Evolutionary conservation across 2,797 vertebrate species (phyloP), one percentile per base, ranked within the genome.

Genomic region (Anas bahamensis): DNA sequence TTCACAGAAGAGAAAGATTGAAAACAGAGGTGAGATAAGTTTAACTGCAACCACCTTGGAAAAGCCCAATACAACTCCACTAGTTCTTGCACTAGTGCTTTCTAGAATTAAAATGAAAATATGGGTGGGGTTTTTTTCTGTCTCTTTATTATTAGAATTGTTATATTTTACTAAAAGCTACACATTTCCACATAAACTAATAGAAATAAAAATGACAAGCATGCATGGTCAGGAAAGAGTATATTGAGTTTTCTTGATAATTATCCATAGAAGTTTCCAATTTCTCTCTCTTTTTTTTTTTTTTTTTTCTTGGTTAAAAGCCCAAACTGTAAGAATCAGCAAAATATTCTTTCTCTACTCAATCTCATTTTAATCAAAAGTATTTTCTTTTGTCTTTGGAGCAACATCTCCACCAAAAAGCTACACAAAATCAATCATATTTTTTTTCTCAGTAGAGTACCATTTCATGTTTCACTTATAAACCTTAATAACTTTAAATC

Each of bases 381-480:
- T 41, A 16, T 39, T 93, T 85, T 57, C 33, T 56, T 83, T 78
- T 77, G 31, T 37, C 66, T 88, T 76, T 79, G n/a, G 31, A 88
- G 79, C 19, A 91, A 28, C 5, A 4, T 94, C 84, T 94, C 70
- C 21, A 39, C 70, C 46, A 87, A 94, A 89, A 80, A 68, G 11
- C 28, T 90, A 44, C 55, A 56, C 33, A 92, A 95, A 94, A 96
- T 70, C 91, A 79, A 61, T 72, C 24, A 29, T 4, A 65, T 69
- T 74, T 4, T 44, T 44, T 93, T 78, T 78, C 64, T 79, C 65
- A 50, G 7, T 57, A 42, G 70, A 33, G 39, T 37, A 85, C n/a
- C 17, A 33, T 89, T 90, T 83, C 53, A 73, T 70, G 24, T 48
- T 83, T 91, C 64, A 78, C 61, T 69, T 8, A 55, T 63, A 93